Evolutionary conservation across 2,888 invertebrate genomes (phyloP), one percentile per base, ranked within the genome.

Genomic region (Drosophila cracens): DNA sequence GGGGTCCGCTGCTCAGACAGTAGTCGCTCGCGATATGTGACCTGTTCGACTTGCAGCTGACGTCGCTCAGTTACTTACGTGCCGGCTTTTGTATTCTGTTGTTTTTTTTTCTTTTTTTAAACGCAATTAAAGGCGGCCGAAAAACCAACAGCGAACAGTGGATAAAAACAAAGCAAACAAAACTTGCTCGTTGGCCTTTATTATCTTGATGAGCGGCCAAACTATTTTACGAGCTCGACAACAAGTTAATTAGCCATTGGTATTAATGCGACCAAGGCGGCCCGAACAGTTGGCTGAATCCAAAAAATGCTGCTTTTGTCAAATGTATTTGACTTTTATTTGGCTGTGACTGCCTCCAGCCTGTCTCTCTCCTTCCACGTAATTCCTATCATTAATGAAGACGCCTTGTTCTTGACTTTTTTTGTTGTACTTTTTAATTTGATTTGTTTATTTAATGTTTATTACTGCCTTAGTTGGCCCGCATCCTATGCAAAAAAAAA

Each of bases 211-310:
- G 85, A 83, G 85, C 85, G 85, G 29, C 79, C 87, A 83, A 85
- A 87, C 89, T 87, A 87, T 89, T 88, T 89, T 85, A 87, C 82
- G 87, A 87, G 82, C 87, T 87, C 83, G 83, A 82, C 89, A 89
- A 86, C 88, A 86, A 89, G 86, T 89, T 89, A 89, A 89, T 89
- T 89, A 88, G 88, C 81, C 86, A 74, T 80, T 74, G 82, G 82
- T 69, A 83, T 89, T 88, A 89, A 82, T 71, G 87, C 79, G 74
- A 65, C 70, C 70, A 62, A 57, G 62, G 63, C 79, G 70, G 63
- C 65, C 46, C 62, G 51, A 69, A 66, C 82, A 87, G 80, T 84
- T 84, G 84, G 80, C 68, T 80, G 68, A 83, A 74, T 82, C 63
- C 63, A 73, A 78, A 73, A 79, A 79, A 83, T 81, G 82, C 81